Percentiles rank a stretch among this genome's conserved stretches.
These are phyloP conservation scores for Thaumatotibia leucotreta DNA, from an alignment of 1,140 invertebrate species.

Conservation along the genomic window DNA sequence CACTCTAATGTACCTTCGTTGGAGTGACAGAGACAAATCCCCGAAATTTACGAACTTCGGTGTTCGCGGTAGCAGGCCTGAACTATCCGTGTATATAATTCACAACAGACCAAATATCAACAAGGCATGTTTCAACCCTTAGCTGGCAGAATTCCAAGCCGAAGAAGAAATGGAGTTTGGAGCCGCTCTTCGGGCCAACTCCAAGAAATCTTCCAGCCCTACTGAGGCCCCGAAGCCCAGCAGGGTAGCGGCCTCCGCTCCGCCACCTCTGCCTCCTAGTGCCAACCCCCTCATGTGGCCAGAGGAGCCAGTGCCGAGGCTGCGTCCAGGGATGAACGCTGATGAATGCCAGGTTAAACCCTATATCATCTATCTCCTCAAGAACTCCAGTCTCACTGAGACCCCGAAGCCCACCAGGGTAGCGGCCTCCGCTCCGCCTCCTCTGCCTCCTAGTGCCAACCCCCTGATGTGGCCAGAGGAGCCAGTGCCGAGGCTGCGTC, in stretches of 20 bases:
- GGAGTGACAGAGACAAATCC: no score
- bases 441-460: constrained; percentile 43
- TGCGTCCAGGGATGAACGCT: constrained; percentile 36
- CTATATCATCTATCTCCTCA: no score
- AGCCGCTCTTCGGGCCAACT: constrained; percentile 25
- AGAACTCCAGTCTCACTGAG: constrained; percentile 14
- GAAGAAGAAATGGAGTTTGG: constrained; percentile 58
- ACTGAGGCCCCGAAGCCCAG: constrained; percentile 15
- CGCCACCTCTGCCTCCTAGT: constrained; percentile 42
- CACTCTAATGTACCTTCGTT: no score
- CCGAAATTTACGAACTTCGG: no score
- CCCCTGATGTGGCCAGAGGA: constrained; percentile 57
- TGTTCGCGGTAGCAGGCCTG: no score
- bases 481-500: no score
- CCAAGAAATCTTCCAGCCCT: constrained; percentile 15
- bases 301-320: constrained; percentile 45
- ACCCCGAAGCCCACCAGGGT: constrained; percentile 16
- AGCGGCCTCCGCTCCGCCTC: constrained; percentile 39
- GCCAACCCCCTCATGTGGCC: constrained; percentile 54
- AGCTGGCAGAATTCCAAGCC: constrained; percentile 64
- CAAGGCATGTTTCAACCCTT: no score
- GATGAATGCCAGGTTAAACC: constrained; percentile 67
- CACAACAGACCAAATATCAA: no score
- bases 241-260: constrained; percentile 25
- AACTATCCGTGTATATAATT: no score